Evolutionary conservation across 2,888 invertebrate species (phyloP), one percentile per base, ranked within the genome.

Genomic region (Eilema caniola): DNA sequence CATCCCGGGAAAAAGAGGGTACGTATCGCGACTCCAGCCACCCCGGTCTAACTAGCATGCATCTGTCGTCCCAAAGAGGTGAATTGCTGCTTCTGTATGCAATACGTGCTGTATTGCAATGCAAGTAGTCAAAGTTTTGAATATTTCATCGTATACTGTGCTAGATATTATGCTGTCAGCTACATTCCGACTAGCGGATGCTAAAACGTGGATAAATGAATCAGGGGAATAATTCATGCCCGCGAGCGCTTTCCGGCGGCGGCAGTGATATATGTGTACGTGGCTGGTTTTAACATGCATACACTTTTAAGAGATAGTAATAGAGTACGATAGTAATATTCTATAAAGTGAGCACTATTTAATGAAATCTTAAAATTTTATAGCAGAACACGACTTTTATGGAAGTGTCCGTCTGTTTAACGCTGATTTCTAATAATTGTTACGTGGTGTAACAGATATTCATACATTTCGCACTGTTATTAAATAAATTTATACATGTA

Each of bases 161-260:
- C 37, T 61, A 62, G 53, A 62, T 62, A 53, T 24, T 56, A 31
- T 62, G 56, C 53, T 61, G 60, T 60, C 28, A 24, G 31, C 33
- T 56, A 53, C 53, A 67, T 67, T 31, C 53, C 62, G n/a, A 53
- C 12, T 23, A 14, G 23, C 61, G 53, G 31, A 53, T 25, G 67
- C 24, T 41, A 61, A 28, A 68, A 31, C 70, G 33, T 73, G 65
- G 64, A 74, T 71, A 71, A 73, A 69, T 64, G 67, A 71, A 59
- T 59, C 37, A 31, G 47, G 57, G n/a, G 47, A 68, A 72, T 74
- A 68, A 74, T 65, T 70, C 68, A 67, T 67, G 66, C 56, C 53
- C n/a, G n/a, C 10, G 64, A 69, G 25, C 63, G 28, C 59, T 59
- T 63, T 69, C 69, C 63, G 63, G 41, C 23, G 16, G 56, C 24